Evolutionary conservation across 64 coral and sea anemone species (phyloP).

Genomic region (Actinia tenebrosa): DNA sequence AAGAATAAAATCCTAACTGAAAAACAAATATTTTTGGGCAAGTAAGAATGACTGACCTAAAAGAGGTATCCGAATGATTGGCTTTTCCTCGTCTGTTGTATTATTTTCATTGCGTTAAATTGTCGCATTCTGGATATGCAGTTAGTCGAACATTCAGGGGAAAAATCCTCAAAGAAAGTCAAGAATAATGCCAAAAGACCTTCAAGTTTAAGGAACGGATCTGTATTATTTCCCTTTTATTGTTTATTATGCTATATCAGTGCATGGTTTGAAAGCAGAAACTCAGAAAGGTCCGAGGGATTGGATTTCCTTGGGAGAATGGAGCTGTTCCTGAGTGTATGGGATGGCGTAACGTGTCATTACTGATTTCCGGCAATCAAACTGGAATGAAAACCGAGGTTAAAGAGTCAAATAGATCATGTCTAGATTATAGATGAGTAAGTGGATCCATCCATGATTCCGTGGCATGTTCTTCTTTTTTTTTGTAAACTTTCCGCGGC

Average conservation of each 20-base stretch:
- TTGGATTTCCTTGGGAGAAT: background rate
- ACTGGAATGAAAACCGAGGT: background rate
- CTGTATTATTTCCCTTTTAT: background rate
- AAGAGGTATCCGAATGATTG: too few relatives aligned
- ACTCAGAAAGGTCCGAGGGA: background rate
- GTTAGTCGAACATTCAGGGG: too few relatives aligned
- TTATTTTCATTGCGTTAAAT: too few relatives aligned
- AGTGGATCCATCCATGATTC: background rate
- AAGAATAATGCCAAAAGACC: background rate
- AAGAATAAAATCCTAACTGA: too few relatives aligned
- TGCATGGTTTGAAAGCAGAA: background rate
- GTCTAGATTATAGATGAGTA: background rate
- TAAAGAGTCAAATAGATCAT: background rate
- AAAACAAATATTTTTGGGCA: too few relatives aligned
- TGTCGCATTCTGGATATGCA: too few relatives aligned
- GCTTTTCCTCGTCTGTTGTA: too few relatives aligned
- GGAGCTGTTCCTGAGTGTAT: background rate
- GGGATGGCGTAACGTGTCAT: background rate
- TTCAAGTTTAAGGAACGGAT: background rate
- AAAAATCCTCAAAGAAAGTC: background rate
- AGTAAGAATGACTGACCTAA: too few relatives aligned
- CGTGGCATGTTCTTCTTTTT: background rate
- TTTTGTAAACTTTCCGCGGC: background rate
- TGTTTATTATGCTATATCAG: background rate
- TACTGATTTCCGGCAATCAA: background rate